Base-by-base conservation (phyloP, 2,797 vertebrate species). In the Intellagama lesueurii region DNA sequence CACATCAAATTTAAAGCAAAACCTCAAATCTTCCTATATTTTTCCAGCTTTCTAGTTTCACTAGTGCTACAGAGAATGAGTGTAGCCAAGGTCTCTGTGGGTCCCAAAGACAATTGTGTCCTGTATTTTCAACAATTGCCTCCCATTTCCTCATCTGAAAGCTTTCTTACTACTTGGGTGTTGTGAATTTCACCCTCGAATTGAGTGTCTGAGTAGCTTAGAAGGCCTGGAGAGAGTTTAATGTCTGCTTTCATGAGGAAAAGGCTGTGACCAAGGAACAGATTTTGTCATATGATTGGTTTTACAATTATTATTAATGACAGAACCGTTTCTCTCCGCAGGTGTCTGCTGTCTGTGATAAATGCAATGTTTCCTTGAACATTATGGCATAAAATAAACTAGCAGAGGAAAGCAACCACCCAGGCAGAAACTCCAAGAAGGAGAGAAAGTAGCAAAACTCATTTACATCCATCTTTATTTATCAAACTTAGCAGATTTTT, bases 271-370 rank as follows among this genome's bases (percentile, higher is more conserved):
- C 80, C 92, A 86, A 91, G 64, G 92, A 93, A 44, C 81, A 89
- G 78, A 7, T 87, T 78, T 93, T 90, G 88, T 89, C 90, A 70
- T 80, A 93, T 87, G 88, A 85, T 40, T 94, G 79, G 24, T 56
- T 93, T 94, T 95, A 93, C 68, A 90, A 40, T 92, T 94, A 92
- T 90, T 88, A 77, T 88, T 93, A 93, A 90, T 72, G 81, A 86
- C 81, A 90, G 94, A 69, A 32, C 70, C 84, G 72, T 95, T 95
- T 92, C 88, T 92, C 89, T 90, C 78, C 1, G 5, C 87, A 87
- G 91, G 87, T 91, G 76, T 73, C 91, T 94, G 92, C 85, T 92
- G 87, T 85, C 75, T 90, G 81, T 86, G 93, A 92, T 91, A 95
- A 90, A 96, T 1, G 0, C 89, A 92, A 88, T 2, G 17, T 83